Evolutionary conservation across 2,113 vertebrate genomes (phyloP).

Genomic region (Cyrtonyx montezumae): DNA sequence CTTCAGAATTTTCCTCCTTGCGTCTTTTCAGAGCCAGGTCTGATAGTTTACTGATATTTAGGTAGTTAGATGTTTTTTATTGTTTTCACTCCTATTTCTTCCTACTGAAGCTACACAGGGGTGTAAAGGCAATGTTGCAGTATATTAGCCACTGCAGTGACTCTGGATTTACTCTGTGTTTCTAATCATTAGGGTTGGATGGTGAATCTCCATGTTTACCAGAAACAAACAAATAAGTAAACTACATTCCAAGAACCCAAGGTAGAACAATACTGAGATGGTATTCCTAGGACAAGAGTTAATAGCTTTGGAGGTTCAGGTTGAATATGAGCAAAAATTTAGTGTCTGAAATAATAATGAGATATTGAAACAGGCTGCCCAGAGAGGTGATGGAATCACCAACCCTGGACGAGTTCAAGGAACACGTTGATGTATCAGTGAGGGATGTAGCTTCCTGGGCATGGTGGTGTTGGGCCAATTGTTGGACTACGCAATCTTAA

Average conservation of each 20-base stretch:
- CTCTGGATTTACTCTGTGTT: not conserved
- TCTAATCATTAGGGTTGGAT: no score
- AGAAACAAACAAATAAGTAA: not conserved
- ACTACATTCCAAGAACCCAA: not conserved
- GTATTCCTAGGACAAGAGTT: no score
- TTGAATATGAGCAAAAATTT: no score
- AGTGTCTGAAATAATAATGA: no score
- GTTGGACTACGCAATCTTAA: no score
- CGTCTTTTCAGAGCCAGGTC: not conserved
- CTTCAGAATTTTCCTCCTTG: not conserved
- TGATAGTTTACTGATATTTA: not conserved
- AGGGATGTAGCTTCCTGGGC: no score
- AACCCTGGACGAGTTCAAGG: not conserved
- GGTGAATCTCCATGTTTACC: not conserved
- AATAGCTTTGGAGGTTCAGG: no score
- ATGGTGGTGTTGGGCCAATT: no score
- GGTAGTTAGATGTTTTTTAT: not conserved
- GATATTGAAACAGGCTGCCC: no score
- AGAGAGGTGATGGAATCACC: not conserved
- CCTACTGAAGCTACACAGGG: not conserved
- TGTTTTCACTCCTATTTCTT: not conserved
- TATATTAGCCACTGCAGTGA: no score
- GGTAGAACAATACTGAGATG: not conserved
- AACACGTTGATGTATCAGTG: no score
- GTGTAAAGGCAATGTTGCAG: not conserved